Base-by-base conservation (phyloP, 2,113 vertebrate genomes). In the Edolisoma coerulescens region DNA sequence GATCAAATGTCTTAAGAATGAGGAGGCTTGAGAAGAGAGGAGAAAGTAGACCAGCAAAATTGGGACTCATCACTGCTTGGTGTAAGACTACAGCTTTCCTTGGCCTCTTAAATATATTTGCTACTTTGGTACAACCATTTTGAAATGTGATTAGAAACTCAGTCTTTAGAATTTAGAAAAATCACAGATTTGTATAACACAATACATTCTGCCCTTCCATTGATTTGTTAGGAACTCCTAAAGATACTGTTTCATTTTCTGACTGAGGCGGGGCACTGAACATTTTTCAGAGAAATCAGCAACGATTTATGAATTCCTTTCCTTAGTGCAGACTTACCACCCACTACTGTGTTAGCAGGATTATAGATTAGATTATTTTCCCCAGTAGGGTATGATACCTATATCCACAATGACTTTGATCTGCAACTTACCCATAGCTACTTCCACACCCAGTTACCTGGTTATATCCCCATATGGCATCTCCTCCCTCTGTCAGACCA, bases 331-430 rank as follows among this genome's bases (percentile, higher is more conserved):
- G 30, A 79, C 68, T 56, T 76, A 56, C 33, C 54, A 17, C 17
- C 63, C 19, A 10, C 69, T 60, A 32, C 33, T n/a, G 63, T 0
- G 0, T 44, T 27, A 83, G 41, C 15, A 90, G 37, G 19, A 54
- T 44, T 76, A 64, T 0, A 69, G 52, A 75, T 45, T 26, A 93
- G 27, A 82, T 35, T 39, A 39, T 35, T 73, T 85, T 17, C 10
- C 8, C 19, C 53, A 59, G 13, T 11, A 74, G 41, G 12, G 23
- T 50, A 57, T 21, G 30, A 68, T 8, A 61, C 8, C 22, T 42
- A 28, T 16, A 68, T 19, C 27, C 33, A 71, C 70, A 59, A 35
- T 11, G 5, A 85, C 35, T 60, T 35, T 11, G 35, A 75, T 39
- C 52, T 64, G 70, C 53, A 84, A 33, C 28, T 93, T 77, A 56